Percentiles rank a stretch among this genome's conserved stretches.
These are phyloP conservation scores for Calephelis perditalis DNA, from an alignment of 2,888 invertebrate genomes.

Conservation along the genomic window DNA sequence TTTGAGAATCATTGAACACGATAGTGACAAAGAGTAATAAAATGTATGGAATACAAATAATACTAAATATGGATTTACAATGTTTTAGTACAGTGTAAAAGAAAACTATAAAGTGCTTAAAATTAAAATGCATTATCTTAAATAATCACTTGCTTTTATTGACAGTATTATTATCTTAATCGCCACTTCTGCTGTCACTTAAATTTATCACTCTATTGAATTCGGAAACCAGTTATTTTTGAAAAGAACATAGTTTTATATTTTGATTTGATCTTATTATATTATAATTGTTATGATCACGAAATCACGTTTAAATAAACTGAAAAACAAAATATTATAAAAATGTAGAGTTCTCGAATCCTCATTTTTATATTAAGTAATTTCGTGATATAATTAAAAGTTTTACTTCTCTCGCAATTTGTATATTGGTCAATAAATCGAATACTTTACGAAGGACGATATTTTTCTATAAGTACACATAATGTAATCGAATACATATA, in stretches of 20 bases:
- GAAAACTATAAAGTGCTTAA: no score
- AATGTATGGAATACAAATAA: no score
- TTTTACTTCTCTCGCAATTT: not conserved
- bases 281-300: not conserved
- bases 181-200: conserved; percentile 1
- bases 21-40: no score
- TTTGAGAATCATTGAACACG: no score
- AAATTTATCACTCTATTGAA: not conserved
- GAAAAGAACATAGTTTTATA: not conserved
- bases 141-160: not conserved
- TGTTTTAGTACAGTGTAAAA: no score
- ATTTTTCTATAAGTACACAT: not conserved
- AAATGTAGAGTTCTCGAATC: no score
- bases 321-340: no score
- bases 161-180: not conserved
- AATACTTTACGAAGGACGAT: not conserved
- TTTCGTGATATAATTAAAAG: not conserved
- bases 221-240: not conserved
- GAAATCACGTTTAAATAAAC: not conserved
- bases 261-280: not conserved
- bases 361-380: not conserved
- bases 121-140: no score
- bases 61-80: no score
- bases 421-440: conserved; percentile 1
- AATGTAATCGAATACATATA: not conserved